Evolutionary conservation across 2,797 vertebrate species (phyloP), one percentile per base, ranked within the genome.

Genomic region (Chanos chanos): DNA sequence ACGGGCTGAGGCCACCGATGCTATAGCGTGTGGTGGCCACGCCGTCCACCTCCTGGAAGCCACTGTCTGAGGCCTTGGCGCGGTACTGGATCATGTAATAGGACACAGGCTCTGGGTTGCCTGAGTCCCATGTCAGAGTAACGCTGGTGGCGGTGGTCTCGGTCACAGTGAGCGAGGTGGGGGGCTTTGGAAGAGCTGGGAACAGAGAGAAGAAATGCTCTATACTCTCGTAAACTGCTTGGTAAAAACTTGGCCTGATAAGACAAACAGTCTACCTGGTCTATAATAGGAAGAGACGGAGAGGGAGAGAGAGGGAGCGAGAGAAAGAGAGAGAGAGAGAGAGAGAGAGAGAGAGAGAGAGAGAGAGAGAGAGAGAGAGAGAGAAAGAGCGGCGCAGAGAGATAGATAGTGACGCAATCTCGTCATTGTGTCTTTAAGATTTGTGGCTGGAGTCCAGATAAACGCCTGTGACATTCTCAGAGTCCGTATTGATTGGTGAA

Each of bases 131-230:
- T 18, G 92, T 97, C 61, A 98, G 83, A 50, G 96, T 98, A 75
- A 98, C 93, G 2, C 96, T 98, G 58, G 96, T 98, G 39, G 96
- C 96, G 1, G 95, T 98, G 1, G 96, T 96, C 83, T 98, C 96
- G 13, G 94, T 96, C 76, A 96, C 94, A 47, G 82, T 83, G 49
- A 94, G 88, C 68, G 93, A 91, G 13, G 85, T 76, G 2, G 96
- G 96, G 60, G 92, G 92, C 76, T 93, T 95, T 15, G 96, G 96
- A 72, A 97, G 82, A 37, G 94, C 96, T 98, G 87, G 15, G 41
- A 65, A 43, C n/a, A 15, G 39, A 54, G 63, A 31, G 63, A 18
- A 52, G 48, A 30, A 12, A 24, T 25, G 22, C 24, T 44, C 21
- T 25, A 13, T n/a, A n/a, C n/a, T n/a, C n/a, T n/a, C n/a, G n/a